Base-by-base conservation (phyloP, 2,888 invertebrate species). In the Erynnis tages region DNA sequence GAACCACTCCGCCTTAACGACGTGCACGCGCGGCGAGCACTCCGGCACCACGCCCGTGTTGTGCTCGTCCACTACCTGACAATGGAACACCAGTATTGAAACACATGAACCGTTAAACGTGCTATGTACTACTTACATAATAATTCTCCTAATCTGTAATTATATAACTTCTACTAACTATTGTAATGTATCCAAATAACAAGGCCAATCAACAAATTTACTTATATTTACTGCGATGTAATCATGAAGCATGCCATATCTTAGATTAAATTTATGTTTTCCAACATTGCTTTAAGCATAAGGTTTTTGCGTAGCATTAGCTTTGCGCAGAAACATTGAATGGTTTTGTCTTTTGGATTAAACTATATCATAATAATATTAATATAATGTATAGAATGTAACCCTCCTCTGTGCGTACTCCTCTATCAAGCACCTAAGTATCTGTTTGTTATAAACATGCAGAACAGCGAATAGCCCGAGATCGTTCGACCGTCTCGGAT, bases 1-100 rank as follows among this genome's bases (percentile, higher is more conserved):
- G 87, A 98, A 98, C 98, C 98, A 98, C 90, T 98, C 97, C 4
- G 95, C 95, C 82, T 96, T 96, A 48, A 97, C 94, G 58, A 97
- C 91, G 75, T 94, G 93, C 19, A 94, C 94, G 65, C 92, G 92
- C 57, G 92, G 84, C 56, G 93, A 93, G 50, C 93, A 92, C 70
- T 94, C 95, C 35, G 94, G 94, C 59, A 94, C 91, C 43, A 93
- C 90, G 67, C 92, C 91, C 25, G 93, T 92, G 62, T 91, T 92
- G 65, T 94, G 94, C 74, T 96, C 96, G 79, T 97, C 96, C 53
- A 97, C 95, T 56, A 96, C 96, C 96, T 96, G 82, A 27, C 25
- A 46, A 40, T 8, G 19, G 44, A 29, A 44, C 55, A 55, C 40
- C 27, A 49, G 59, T 49, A 48, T 49, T 17, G 54, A 14, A 6